Base-by-base conservation (phyloP, 2,113 vertebrate species). In the Pungitius pungitius region DNA sequence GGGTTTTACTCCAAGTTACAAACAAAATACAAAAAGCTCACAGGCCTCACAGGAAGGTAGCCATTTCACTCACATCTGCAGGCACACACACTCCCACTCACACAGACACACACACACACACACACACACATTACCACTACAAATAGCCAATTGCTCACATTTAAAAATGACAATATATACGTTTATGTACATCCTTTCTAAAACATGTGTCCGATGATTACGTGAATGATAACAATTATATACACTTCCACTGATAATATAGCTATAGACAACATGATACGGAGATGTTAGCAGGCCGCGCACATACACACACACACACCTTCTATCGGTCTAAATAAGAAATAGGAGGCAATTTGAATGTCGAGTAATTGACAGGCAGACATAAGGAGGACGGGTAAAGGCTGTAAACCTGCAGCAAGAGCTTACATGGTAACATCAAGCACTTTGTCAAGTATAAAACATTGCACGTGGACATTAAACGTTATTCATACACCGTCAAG, bases 1-100 rank as follows among this genome's bases (percentile, higher is more conserved):
- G 20, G 49, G 86, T 91, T 94, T 91, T 94, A 96, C 94, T 97
- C 93, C 90, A 89, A 95, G 94, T 95, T 97, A 97, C 96, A 97
- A 96, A 98, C 96, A 96, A 93, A 51, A 95, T 97, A 98, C 95
- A 95, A 96, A 96, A 94, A 90, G 93, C 92, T 90, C 88, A 91
- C 95, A 94, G 91, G 91, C 92, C 90, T 70, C 90, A 94, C 93
- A 92, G 92, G 91, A 95, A 93, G n/a, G n/a, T n/a, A 91, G 92
- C 91, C 89, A 86, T 94, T 92, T 18, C 8, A 24, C 64, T 39
- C 59, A n/a, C 68, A 20, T 63, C 4, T 61, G 56, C 55, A 35
- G 51, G 69, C 55, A 58, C 71, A 40, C 70, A n/a, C n/a, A n/a
- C n/a, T n/a, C n/a, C 49, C 58, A 54, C 47, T n/a, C 52, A 65